Base-by-base conservation (phyloP, 2,888 invertebrate genomes). In the Spodoptera picta region DNA sequence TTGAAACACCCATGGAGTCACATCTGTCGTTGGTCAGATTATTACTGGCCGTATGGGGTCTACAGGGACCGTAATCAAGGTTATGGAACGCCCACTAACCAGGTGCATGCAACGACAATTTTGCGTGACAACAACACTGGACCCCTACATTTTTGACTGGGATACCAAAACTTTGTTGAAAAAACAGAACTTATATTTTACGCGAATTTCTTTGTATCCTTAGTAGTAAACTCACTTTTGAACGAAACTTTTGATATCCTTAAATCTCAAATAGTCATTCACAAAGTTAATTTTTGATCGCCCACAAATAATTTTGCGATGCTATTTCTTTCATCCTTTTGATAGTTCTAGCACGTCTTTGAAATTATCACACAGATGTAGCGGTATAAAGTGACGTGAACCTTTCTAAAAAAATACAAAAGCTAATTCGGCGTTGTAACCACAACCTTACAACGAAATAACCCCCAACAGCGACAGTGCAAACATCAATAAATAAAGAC, bases 1-100 rank as follows among this genome's bases (percentile, higher is more conserved):
- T 27, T 27, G 5, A 27, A 27, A 27, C 27, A 27, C 27, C 27
- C 3, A 27, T 27, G 27, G 27, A 27, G 27, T 36, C 44, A 52
- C 73, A 72, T 60, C 73, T 73, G 73, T 52, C 67, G 45, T 45
- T 60, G 73, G 66, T 46, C 24, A 42, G 7, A 51, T 60, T 48
- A 60, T 55, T 66, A n/a, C 23, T 55, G 54, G 45, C 53, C 43
- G 60, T 56, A 51, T 36, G 7, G 36, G 36, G 36, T 36, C 36
- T 43, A 58, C 45, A 72, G 51, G 27, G 12, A 41, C 55, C 60
- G 55, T 67, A 67, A 61, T 69, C 69, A 56, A 52, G 45, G 23
- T 48, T 31, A 3, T 46, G 60, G 7, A 45, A 52, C 73, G 60
- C 69, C 68, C 60, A n/a, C 48, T 36, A 19, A 44, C 55, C 69